Percentiles rank a stretch among this genome's conserved stretches.
Conservation (phyloP, 2,888 invertebrate species). For the Hybos culiciformis region DNA sequence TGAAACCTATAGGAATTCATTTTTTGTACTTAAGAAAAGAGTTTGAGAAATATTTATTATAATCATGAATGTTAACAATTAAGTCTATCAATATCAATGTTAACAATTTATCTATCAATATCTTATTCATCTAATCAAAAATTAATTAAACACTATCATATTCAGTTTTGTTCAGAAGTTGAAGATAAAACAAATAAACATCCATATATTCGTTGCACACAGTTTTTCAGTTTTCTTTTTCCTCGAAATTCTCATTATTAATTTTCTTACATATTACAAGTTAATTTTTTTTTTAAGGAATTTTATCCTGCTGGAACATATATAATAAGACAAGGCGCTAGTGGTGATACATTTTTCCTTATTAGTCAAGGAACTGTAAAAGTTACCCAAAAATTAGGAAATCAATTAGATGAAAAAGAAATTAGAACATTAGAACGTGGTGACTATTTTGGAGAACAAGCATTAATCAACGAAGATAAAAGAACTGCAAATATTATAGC, state of each 20-base stretch:
- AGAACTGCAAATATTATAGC: conserved; percentile 90
- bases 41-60: no score
- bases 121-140: no score
- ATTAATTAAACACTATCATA: no score
- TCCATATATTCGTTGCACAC: background rate
- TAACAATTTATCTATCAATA: no score
- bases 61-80: no score
- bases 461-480: conserved; percentile 71
- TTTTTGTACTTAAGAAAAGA: no score
- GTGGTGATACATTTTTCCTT: conserved; percentile 81
- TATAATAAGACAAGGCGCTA: conserved; percentile 75
- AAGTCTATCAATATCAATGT: no score
- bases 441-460: conserved; percentile 82
- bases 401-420: conserved; percentile 44
- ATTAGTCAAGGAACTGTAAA: conserved; percentile 71
- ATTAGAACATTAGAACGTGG: conserved; percentile 59
- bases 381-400: conserved; percentile 52
- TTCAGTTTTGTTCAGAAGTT: background rate
- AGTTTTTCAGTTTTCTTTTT: background rate
- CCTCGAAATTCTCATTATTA: background rate
- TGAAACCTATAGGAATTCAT: no score
- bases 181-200: background rate
- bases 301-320: conserved; percentile 67
- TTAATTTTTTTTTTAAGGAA: conserved; percentile 41
- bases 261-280: background rate